Evolutionary conservation across 2,888 invertebrate genomes (phyloP), one percentile per base, ranked within the genome.

Genomic region (Drosophila limbata): DNA sequence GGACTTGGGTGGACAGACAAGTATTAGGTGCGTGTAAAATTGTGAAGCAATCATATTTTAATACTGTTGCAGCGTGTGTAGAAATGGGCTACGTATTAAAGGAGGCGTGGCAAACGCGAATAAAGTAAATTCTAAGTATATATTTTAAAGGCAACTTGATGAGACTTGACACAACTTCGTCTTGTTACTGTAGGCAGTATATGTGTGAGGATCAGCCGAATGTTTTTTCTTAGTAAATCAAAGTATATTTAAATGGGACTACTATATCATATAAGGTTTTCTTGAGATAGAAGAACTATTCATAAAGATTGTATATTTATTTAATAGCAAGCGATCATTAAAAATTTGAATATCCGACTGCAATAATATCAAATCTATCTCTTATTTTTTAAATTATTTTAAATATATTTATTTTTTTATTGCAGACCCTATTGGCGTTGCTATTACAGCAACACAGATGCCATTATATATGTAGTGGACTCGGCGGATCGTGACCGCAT

Each of bases 391-490:
- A 17, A 10, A 10, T 42, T 10, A 2, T 11, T 17, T 3, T 47
- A 10, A 28, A 28, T 8, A 28, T n/a, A 31, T 45, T 0, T 13
- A 6, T 45, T 4, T 8, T 21, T 42, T 21, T 55, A 11, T 53
- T 75, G 1, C 60, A 98, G 99, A 94, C 99, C 99, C 0, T 99
- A 99, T 93, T 99, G 99, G 99, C 95, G 99, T 93, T 99, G 99
- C 95, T 99, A 99, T 93, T 99, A 98, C 93, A 98, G 99, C 83
- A 99, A 99, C 93, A 99, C 99, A 91, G 99, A 99, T 94, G 99
- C 99, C 91, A 99, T 99, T 89, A 99, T 99, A 90, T 99, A 99
- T 93, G 99, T 99, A 60, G 99, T 99, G 55, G 99, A 99, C 93
- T 99, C 99, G 51, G 99, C 98, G 62, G 99, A 99, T 93, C 96